Conservation (phyloP, 2,113 vertebrate genomes). For the Thoracochromis brauschi region DNA sequence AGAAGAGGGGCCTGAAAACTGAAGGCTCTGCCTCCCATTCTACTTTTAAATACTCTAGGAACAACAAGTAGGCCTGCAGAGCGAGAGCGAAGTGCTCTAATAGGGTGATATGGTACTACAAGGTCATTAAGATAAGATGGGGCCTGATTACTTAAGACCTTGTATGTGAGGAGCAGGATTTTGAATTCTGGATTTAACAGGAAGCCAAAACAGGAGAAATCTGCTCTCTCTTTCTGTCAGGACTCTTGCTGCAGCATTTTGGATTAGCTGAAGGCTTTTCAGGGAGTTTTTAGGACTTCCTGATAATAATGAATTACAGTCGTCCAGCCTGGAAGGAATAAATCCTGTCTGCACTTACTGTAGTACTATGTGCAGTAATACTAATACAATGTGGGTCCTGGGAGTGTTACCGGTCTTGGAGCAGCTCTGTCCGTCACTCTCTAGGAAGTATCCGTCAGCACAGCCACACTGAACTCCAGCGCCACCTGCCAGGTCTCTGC, state of each 20-base stretch:
- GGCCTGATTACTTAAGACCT: not conserved
- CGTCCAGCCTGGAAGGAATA: not conserved
- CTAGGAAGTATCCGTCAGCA: slow-evolving; percentile 39
- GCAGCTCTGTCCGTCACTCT: slow-evolving; percentile 25
- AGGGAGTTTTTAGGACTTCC: accelerated
- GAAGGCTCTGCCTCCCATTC: not conserved
- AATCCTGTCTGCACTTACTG: accelerated
- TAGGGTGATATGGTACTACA: not conserved
- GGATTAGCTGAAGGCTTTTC: accelerated
- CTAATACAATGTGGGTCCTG: not conserved
- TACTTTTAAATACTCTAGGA: not conserved
- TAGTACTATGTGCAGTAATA: not conserved
- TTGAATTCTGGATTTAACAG: not conserved
- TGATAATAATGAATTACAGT: not conserved
- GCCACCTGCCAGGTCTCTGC: slow-evolving; percentile 39
- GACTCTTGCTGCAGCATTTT: not conserved
- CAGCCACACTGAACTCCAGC: slow-evolving; percentile 48
- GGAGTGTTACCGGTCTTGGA: slow-evolving; percentile 1
- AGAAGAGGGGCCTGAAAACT: not conserved
- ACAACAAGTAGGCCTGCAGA: not conserved
- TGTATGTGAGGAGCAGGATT: not conserved
- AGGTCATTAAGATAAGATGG: not conserved
- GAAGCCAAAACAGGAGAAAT: not conserved
- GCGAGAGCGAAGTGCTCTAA: not conserved
- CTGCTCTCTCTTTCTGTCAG: not conserved